Evolutionary conservation across 1,140 invertebrate species (phyloP), one percentile per base, ranked within the genome.

Genomic region (Uloborus diversus): DNA sequence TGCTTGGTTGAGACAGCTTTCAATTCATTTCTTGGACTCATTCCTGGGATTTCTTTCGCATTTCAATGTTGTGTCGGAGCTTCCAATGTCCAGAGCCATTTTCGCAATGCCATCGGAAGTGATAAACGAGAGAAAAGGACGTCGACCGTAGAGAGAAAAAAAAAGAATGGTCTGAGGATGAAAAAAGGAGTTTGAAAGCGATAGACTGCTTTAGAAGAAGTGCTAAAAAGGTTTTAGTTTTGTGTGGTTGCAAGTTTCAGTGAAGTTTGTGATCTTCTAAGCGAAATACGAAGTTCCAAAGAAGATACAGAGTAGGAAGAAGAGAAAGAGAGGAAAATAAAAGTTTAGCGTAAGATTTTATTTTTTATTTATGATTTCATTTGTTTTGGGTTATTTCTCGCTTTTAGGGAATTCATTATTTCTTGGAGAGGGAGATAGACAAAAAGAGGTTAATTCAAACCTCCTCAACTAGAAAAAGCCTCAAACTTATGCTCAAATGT

Each of bases 221-320:
- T 59, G 71, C 59, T 75, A 75, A 75, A 73, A 75, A 75, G 71
- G 71, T 75, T 75, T 75, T 75, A 75, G 57, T 75, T 75, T 75
- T 75, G 71, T 75, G 59, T 75, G 71, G 71, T 75, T 75, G 71
- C 71, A 75, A 62, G 59, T 73, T 73, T 61, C 57, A 61, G 56
- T 62, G 69, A 73, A 73, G 69, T 73, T 73, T 73, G 69, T 61
- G 69, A 73, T 73, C 69, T 61, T 73, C 69, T 73, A 42, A 73
- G 69, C 59, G 69, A 73, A 73, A 73, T 73, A 73, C 69, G 69
- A 73, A 73, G 69, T 73, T 57, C 32, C 59, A 42, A 73, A 73
- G 69, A 73, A 73, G 69, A 70, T 70, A 70, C 59, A 57, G 68
- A 42, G 70, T 42, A 30, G 33, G n/a, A 28, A 28, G n/a, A 33